A percentile compares a stretch with the other conserved stretches of the same genome.
Evolutionary conservation across 2,113 vertebrate species (phyloP).

Genomic region (Antechinus flavipes): DNA sequence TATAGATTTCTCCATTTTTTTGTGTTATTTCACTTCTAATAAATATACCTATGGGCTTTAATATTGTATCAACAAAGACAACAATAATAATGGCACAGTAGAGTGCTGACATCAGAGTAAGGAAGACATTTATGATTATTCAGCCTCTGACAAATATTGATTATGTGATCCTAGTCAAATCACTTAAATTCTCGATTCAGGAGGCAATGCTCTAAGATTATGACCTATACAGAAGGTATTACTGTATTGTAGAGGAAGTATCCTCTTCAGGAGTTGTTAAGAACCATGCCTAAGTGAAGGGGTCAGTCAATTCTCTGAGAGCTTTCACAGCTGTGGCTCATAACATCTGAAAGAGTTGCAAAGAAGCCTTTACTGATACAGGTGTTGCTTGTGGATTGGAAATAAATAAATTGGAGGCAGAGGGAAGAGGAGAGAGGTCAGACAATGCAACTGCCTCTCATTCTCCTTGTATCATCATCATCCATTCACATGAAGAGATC

Average conservation of each 20-base stretch:
- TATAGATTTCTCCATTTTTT: neutral
- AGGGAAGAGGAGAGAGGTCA: too few relatives aligned
- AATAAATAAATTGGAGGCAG: too few relatives aligned
- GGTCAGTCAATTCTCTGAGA: too few relatives aligned
- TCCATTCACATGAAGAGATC: too few relatives aligned
- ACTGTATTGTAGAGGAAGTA: neutral
- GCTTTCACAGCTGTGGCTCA: too few relatives aligned
- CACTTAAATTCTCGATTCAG: neutral
- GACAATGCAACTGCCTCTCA: too few relatives aligned
- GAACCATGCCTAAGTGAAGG: too few relatives aligned
- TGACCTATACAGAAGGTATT: neutral
- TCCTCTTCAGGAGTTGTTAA: neutral
- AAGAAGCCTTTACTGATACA: too few relatives aligned
- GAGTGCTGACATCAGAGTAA: neutral
- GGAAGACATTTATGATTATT: neutral
- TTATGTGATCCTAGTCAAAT: neutral
- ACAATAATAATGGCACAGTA: neutral
- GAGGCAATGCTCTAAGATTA: neutral
- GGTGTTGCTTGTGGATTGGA: too few relatives aligned
- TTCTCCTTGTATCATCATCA: too few relatives aligned
- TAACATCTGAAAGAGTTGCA: too few relatives aligned
- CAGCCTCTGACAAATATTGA: neutral
- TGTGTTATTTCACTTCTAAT: neutral
- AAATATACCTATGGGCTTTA: neutral
- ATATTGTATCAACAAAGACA: neutral